These are phyloP conservation scores for Connochaetes taurinus DNA, from an alignment of 2,113 vertebrate species.

Conservation along the genomic window DNA sequence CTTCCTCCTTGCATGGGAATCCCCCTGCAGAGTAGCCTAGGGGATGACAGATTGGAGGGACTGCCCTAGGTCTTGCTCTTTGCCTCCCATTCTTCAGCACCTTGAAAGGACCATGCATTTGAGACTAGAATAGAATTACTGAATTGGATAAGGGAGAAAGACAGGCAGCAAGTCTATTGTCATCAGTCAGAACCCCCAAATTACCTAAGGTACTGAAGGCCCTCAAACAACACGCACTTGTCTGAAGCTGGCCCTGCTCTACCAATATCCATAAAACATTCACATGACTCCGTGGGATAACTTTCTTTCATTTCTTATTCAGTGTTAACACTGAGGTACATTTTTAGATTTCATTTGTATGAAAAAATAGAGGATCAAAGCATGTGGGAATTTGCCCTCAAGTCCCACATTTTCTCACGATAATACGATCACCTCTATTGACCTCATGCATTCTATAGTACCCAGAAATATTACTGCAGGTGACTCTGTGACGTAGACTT, in stretches of 20 bases:
- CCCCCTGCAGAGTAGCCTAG: neutral
- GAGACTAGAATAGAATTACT: neutral
- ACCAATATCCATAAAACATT: too few relatives aligned
- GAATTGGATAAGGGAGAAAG: neutral
- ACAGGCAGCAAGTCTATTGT: neutral
- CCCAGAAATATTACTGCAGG: neutral
- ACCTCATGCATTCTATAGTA: neutral
- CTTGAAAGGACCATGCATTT: neutral
- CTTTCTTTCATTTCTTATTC: neutral
- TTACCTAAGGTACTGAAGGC: neutral
- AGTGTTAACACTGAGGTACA: neutral
- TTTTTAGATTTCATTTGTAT: neutral
- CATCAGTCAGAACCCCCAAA: neutral
- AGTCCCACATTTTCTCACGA: fast-evolving
- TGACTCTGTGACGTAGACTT: neutral
- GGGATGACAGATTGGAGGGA: neutral
- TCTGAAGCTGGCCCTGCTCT: neutral
- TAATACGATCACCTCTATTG: neutral
- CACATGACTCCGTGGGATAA: too few relatives aligned
- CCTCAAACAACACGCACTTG: fast-evolving
- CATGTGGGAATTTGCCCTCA: too few relatives aligned
- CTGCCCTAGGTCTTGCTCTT: neutral
- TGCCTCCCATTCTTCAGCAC: neutral
- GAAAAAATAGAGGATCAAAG: neutral
- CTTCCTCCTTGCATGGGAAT: neutral